Conservation (phyloP, 2,797 vertebrate species). For the Monodelphis domestica region DNA sequence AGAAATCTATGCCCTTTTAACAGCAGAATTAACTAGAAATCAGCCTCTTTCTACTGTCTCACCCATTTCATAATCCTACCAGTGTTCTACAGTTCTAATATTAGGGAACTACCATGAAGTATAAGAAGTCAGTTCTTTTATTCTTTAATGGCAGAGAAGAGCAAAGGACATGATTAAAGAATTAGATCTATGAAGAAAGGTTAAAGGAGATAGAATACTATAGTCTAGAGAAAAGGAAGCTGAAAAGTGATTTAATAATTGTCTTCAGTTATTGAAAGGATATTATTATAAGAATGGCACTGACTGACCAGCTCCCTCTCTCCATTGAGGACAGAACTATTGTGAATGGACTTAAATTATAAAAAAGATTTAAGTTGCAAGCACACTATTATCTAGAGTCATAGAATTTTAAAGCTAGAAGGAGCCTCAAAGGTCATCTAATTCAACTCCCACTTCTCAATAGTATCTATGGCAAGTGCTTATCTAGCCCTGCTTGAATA, state of each 20-base stretch:
- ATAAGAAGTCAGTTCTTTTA: slow-evolving; percentile 20
- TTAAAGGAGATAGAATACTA: background rate
- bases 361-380: background rate
- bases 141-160: slow-evolving; percentile 37
- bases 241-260: background rate
- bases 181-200: slow-evolving; percentile 37
- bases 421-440: background rate
- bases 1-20: slow-evolving; percentile 60
- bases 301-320: background rate
- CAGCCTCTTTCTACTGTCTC: slow-evolving; percentile 25
- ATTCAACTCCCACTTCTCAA: background rate
- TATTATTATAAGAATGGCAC: background rate
- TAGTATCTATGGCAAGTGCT: background rate
- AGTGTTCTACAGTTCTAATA: slow-evolving; percentile 31
- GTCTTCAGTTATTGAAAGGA: background rate
- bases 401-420: slow-evolving; percentile 9
- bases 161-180: slow-evolving; percentile 50
- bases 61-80: slow-evolving; percentile 16
- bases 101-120: slow-evolving; percentile 4
- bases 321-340: background rate
- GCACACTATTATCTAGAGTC: slow-evolving; percentile 19
- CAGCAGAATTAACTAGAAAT: slow-evolving; percentile 67
- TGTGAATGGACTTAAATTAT: background rate
- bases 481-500: background rate
- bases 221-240: background rate